These are phyloP conservation scores for Chlorospingus semifuscus DNA, from an alignment of 2,797 vertebrate species.

Conservation along the genomic window DNA sequence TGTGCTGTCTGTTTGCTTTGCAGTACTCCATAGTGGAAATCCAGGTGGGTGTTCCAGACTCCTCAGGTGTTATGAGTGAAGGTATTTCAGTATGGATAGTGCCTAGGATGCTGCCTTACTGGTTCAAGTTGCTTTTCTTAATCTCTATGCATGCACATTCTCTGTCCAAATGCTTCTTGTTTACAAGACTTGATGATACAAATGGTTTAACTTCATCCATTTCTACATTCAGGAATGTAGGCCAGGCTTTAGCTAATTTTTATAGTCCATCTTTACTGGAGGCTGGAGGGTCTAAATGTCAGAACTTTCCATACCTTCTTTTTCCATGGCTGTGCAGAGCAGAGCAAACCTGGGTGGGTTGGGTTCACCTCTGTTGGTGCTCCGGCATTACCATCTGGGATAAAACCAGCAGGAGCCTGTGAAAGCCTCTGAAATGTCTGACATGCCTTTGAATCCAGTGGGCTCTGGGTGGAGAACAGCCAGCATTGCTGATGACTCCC, in stretches of 20 bases:
- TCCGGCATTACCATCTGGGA: not conserved
- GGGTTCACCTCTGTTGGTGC: not conserved
- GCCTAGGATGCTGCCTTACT: not conserved
- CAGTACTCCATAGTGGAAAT: conserved; percentile 53
- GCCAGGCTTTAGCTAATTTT: not conserved
- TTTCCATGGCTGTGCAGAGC: not conserved
- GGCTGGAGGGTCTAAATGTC: not conserved
- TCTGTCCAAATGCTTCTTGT: not conserved
- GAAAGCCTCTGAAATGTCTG: not conserved
- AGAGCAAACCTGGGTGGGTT: not conserved
- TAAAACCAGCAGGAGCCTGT: not conserved
- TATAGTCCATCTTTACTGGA: not conserved
- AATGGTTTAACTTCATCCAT: not conserved
- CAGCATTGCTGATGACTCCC: not conserved
- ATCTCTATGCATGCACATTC: not conserved
- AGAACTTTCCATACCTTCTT: not conserved
- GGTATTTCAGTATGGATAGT: not conserved
- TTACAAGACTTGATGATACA: not conserved
- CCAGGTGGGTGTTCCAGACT: conserved; percentile 39
- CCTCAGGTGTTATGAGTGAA: not conserved
- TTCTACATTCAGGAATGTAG: not conserved
- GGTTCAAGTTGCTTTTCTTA: not conserved
- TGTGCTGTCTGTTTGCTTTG: conserved; percentile 30
- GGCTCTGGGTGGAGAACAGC: not conserved
- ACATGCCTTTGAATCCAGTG: not conserved